Percentiles rank a stretch among this genome's conserved stretches.
Evolutionary conservation across 35 echinoderm and acorn worm species (phyloP).

Genomic region (Strongylocentrotus purpuratus): DNA sequence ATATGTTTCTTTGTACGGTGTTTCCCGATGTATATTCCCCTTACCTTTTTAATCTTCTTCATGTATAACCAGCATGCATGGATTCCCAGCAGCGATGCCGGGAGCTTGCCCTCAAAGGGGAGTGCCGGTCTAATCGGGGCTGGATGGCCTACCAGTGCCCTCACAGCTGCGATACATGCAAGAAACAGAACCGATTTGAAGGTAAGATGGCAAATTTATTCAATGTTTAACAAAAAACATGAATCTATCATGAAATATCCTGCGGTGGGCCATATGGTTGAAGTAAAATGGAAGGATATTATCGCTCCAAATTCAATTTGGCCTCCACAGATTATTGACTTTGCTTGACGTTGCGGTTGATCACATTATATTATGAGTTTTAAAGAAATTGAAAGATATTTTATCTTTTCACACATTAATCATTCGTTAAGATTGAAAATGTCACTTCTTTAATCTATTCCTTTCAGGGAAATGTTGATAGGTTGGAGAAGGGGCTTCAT

Average conservation of each 20-base stretch:
- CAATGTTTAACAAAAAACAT: neutral
- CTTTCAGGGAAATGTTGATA: neutral
- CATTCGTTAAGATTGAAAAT: too few relatives aligned
- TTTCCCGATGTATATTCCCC: too few relatives aligned
- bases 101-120: neutral
- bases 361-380: too few relatives aligned
- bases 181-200: conserved; percentile 1
- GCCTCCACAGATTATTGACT: neutral
- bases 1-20: too few relatives aligned
- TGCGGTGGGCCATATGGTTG: neutral
- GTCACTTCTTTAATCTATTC: neutral
- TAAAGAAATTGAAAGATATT: too few relatives aligned
- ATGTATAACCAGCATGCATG: neutral
- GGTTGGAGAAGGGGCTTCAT: neutral
- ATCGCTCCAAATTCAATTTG: neutral
- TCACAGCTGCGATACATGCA: neutral
- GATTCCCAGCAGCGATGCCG: conserved; percentile 9
- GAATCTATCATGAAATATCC: neutral
- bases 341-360: neutral
- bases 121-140: conserved; percentile 14
- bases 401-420: too few relatives aligned
- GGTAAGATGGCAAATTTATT: neutral
- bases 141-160: conserved; percentile 49
- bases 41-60: too few relatives aligned
- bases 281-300: neutral